Percentiles rank a stretch among this genome's conserved stretches.
These are phyloP conservation scores for Allophyes oxyacanthae DNA, from an alignment of 2,888 invertebrate species.

Conservation along the genomic window DNA sequence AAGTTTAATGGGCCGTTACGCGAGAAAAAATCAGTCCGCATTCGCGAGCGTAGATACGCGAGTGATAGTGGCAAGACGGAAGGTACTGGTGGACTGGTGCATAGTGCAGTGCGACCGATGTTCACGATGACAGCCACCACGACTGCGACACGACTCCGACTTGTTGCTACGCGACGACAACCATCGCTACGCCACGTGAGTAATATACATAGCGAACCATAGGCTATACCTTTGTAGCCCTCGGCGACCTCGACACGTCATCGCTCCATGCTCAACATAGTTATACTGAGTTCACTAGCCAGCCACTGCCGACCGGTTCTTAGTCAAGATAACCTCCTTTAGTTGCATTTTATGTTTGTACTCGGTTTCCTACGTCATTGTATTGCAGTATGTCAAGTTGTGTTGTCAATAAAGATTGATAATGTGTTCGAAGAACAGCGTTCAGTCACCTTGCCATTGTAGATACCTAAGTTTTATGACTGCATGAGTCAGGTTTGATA, in stretches of 20 bases:
- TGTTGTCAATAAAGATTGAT: constrained; percentile 52
- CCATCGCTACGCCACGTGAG: constrained; percentile 45
- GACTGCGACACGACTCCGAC: constrained; percentile 62
- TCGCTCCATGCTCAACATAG: constrained; percentile 55
- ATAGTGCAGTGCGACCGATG: constrained; percentile 68
- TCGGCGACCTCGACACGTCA: constrained; percentile 55
- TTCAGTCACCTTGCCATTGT: constrained; percentile 54
- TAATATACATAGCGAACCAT: constrained; percentile 14
- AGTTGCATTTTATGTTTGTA: constrained; percentile 30
- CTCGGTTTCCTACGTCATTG: constrained; percentile 44
- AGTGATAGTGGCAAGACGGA: constrained; percentile 87
- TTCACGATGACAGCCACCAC: constrained; percentile 38
- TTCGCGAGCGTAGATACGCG: constrained; percentile 88
- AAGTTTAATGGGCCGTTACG: constrained; percentile 89
- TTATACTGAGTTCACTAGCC: constrained; percentile 57
- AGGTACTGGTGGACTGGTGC: constrained; percentile 73
- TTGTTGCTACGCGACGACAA: constrained; percentile 69
- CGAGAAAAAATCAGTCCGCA: constrained; percentile 89
- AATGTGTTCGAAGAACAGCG: constrained; percentile 44
- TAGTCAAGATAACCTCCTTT: constrained; percentile 50
- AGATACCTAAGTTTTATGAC: constrained; percentile 41
- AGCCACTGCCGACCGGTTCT: constrained; percentile 47
- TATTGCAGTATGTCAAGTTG: constrained; percentile 51
- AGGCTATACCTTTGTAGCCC: constrained; percentile 11
- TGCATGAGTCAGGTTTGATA: constrained; percentile 33